Base-by-base conservation (phyloP, 1,140 invertebrate genomes). In the Drosophila sp. region DNA sequence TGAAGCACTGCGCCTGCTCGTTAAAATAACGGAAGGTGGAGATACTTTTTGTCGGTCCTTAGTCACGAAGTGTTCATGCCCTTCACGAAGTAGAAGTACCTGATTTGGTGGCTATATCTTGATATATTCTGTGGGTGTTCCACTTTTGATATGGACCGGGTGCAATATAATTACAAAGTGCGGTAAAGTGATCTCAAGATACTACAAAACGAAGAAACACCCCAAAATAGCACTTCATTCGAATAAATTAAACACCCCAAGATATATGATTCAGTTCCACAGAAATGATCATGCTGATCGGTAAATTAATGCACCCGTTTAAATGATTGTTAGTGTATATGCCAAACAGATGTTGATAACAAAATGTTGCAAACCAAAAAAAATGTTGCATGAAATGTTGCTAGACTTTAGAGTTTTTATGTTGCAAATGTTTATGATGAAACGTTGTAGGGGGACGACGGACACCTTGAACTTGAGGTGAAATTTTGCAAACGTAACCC, bases 401-500 rank as follows among this genome's bases (percentile, higher is more conserved):
- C 25, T 50, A 50, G 23, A 50, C 23, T 27, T 10, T 8, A 25
- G 10, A 11, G 35, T 10, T 50, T 50, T 50, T 10, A 41, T 50
- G 44, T 50, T 50, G 44, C 44, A 50, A 50, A 50, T 50, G 44
- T 47, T 47, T 8, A 47, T 47, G 44, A 25, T 10, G 8, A 27
- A 50, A 10, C 10, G 10, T 11, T 3, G 35, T 38, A 11, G 35
- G 4, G 10, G 3, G 35, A 4, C 41, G 33, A 3, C 10, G 3
- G 8, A 70, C 55, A 73, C 70, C 82, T 81, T 85, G 78, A 85
- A 86, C 81, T 86, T 78, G 68, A 73, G 66, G 62, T 81, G 71
- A 71, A 56, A 66, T 68, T 66, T 17, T 47, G 25, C 55, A 30
- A 69, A 58, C 27, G 25, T 63, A 77, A 40, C 60, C 54, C 55